Base-by-base conservation (phyloP, 2,113 vertebrate genomes). In the Takifugu flavidus region DNA sequence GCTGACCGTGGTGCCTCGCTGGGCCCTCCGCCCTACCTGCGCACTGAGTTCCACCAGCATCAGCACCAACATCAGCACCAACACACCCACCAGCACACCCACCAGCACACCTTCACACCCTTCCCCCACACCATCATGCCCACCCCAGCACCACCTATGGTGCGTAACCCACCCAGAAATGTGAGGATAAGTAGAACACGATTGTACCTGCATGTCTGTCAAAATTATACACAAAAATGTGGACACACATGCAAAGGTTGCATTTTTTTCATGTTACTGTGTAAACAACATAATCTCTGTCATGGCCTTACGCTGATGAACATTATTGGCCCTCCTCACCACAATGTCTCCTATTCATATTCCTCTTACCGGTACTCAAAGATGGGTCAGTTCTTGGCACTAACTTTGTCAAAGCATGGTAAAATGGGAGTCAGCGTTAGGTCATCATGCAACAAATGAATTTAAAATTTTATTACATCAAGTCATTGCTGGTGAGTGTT, bases 41-140 rank as follows among this genome's bases (percentile, higher is more conserved):
- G 94, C 91, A 95, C 94, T 74, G 95, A 98, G 91, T 95, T 95
- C 94, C 95, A 98, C 92, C 95, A 98, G 94, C 96, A 99, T 90
- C 97, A 97, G 92, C 96, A 99, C 94, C 97, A 95, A 92, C 95
- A 96, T 91, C 94, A 95, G 93, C 95, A 96, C 93, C 94, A 93
- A 89, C 95, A 98, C 94, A 96, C 94, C 91, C 97, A 98, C 92
- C 96, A 99, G 87, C 96, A 99, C 91, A 98, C 96, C 15, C 96
- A 99, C 92, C 94, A 95, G 90, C 95, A 98, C 94, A 96, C 96
- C 93, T 96, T 98, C 84, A 94, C 94, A 90, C 95, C 95, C 84
- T 96, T 95, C 87, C 92, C 95, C 74, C 90, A 92, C 87, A 94
- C 94, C 91, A 85, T 88, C 82, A 93, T 94, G 83, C 94, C 93